Evolutionary conservation across 1,140 invertebrate species (phyloP), one percentile per base, ranked within the genome.

Genomic region (Hylaeus volcanicus): DNA sequence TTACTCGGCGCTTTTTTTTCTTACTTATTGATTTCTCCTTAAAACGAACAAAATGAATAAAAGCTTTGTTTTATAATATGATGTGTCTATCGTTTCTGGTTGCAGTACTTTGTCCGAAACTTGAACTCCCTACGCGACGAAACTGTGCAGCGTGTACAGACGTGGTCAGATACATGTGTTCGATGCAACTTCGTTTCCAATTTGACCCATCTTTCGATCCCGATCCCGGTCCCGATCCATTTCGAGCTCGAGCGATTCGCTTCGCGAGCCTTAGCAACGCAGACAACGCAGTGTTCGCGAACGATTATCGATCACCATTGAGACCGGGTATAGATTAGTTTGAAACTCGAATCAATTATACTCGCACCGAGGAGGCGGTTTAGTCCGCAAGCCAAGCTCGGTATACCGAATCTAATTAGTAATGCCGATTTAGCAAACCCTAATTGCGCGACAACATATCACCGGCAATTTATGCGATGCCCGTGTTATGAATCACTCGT

Each of bases 261-360:
- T 71, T 41, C 53, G n/a, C 11, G 15, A 41, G 43, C 43, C 65
- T 70, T 69, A 69, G 43, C 43, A 37, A 37, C 37, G 26, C 9
- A 12, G 9, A 3, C 6, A 58, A 14, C 56, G 43, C 55, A 45
- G 51, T 45, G 48, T 58, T 80, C 65, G 48, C 68, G 72, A 73
- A 80, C 68, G 79, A 84, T 86, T 86, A 87, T 87, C 86, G 86
- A 87, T 87, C 85, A 87, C 74, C 82, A 84, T 86, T 68, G 85
- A 75, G 72, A n/a, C 58, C 53, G 66, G 68, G 55, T 84, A 85
- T 83, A 83, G 85, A 90, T 90, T 90, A 90, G 89, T 90, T 89
- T 87, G 86, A 88, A 90, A 90, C 89, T 90, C 89, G 79, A 89
- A 90, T 90, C 89, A 90, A 90, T 90, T 90, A 89, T 84, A 86